Evolutionary conservation across 2,113 vertebrate genomes (phyloP).

Genomic region (Pithys albifrons): DNA sequence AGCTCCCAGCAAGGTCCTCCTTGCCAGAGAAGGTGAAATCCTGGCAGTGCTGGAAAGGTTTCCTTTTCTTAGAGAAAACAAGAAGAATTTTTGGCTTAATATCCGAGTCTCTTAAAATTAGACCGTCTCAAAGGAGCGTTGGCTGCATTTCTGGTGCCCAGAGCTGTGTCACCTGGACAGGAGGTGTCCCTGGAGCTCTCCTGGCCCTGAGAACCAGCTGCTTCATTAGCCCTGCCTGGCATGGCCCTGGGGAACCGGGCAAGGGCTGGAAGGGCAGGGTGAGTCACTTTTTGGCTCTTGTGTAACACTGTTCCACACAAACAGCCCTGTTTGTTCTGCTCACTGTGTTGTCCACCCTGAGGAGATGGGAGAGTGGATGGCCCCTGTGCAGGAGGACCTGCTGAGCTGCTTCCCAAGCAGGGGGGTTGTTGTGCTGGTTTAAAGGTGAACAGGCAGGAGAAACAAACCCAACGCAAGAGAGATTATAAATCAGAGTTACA

Average conservation of each 20-base stretch:
- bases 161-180: neutral
- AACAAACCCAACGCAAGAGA: no score
- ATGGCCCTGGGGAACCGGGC: neutral
- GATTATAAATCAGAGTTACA: no score
- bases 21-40: neutral
- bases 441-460: no score
- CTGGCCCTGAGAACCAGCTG: neutral
- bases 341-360: accelerated
- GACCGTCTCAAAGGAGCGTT: neutral
- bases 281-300: neutral
- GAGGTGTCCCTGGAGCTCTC: neutral
- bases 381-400: neutral
- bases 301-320: neutral
- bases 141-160: neutral
- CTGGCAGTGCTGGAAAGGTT: neutral
- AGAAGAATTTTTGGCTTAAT: neutral
- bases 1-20: neutral
- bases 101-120: neutral
- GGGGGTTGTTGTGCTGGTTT: no score
- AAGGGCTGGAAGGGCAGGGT: neutral
- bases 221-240: neutral
- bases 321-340: neutral
- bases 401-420: neutral
- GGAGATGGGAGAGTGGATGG: neutral
- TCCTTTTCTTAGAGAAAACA: neutral